Percentiles rank a stretch among this genome's conserved stretches.
These are phyloP conservation scores for Molossus molossus DNA, from an alignment of 2,797 vertebrate genomes.

Conservation along the genomic window DNA sequence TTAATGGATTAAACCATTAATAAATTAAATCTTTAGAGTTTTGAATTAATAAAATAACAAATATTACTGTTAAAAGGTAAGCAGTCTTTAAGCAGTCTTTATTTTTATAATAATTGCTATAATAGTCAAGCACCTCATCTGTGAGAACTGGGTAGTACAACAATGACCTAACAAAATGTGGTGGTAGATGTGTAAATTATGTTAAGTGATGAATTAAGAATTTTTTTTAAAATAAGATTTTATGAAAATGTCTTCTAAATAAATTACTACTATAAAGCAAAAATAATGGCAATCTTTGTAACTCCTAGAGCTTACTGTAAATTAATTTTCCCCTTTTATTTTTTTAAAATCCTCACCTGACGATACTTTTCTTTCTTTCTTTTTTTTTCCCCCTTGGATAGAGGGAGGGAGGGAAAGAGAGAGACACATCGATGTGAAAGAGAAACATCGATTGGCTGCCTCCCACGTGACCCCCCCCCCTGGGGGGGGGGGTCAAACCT, in stretches of 20 bases:
- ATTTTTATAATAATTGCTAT: constrained; percentile 16
- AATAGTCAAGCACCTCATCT: neutral
- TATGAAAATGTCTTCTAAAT: constrained; percentile 58
- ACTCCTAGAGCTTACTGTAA: constrained; percentile 6
- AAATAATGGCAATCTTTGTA: neutral
- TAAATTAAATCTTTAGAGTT: constrained; percentile 32
- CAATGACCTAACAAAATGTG: neutral
- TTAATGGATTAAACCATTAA: neutral
- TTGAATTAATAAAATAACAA: constrained; percentile 35
- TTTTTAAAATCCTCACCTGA: too few species aligned
- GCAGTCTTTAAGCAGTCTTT: constrained; percentile 30
- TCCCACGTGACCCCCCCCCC: too few species aligned
- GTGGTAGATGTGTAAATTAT: neutral
- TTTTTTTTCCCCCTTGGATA: too few species aligned
- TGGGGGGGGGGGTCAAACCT: too few species aligned
- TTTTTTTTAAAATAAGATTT: neutral
- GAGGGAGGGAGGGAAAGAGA: too few species aligned
- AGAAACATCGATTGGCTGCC: too few species aligned
- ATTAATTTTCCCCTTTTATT: neutral
- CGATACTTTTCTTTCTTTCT: too few species aligned
- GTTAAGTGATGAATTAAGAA: constrained; percentile 30
- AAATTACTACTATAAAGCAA: neutral
- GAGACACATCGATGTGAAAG: too few species aligned
- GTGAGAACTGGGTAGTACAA: neutral
- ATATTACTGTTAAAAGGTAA: constrained; percentile 30